A percentile compares a stretch with the other conserved stretches of the same genome.
Evolutionary conservation across 2,888 invertebrate species (phyloP).

Genomic region (Mesopsocus fuscifrons): DNA sequence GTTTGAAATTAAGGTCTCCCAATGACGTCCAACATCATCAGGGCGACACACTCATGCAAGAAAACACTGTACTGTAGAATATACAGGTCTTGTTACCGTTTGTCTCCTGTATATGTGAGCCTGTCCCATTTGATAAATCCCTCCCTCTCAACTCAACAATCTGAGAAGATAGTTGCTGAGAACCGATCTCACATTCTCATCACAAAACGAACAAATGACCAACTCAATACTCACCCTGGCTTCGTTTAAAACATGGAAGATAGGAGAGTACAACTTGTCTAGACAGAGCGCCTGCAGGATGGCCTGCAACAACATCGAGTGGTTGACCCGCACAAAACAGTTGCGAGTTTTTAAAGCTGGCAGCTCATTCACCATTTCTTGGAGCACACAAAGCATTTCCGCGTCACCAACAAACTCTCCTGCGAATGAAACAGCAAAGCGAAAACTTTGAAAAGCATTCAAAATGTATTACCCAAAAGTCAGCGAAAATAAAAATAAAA

Average conservation of each 20-base stretch:
- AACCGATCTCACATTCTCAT: no score
- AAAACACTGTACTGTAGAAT: no score
- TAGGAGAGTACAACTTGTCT: constrained; percentile 26
- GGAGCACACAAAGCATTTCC: constrained; percentile 60
- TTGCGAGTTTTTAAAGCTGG: constrained; percentile 41
- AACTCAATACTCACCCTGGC: constrained; percentile 24
- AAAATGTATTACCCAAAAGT: no score
- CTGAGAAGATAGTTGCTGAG: no score
- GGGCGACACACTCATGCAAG: no score
- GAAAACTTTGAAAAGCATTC: constrained; percentile 7
- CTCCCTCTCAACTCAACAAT: no score
- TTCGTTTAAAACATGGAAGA: constrained; percentile 20
- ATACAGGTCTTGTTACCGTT: no score
- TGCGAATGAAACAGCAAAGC: constrained; percentile 21
- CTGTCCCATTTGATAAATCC: no score
- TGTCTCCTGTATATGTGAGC: no score
- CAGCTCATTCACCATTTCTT: constrained; percentile 51
- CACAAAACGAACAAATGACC: no score
- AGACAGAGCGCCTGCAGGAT: constrained; percentile 65
- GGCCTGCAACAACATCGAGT: constrained; percentile 53
- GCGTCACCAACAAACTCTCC: constrained; percentile 64
- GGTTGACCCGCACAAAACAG: constrained; percentile 55
- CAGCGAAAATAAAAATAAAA: background rate
- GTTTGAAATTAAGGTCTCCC: no score
- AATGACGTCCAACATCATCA: no score